Base-by-base conservation (phyloP, 2,797 vertebrate genomes). In the Neosilurus mollespiculum region DNA sequence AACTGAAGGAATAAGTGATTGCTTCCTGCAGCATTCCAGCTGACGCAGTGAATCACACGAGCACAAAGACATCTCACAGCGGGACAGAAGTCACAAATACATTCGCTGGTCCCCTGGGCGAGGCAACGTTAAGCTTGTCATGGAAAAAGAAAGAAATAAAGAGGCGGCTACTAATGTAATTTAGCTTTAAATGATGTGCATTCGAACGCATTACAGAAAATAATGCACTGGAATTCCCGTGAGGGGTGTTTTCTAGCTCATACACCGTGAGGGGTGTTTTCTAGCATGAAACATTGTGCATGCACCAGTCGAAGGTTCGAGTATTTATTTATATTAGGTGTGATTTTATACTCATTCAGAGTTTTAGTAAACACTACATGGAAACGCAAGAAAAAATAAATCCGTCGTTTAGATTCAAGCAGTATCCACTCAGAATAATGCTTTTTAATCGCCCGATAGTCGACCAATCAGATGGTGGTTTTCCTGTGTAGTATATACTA, bases 31-130 rank as follows among this genome's bases (percentile, higher is more conserved):
- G 24, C 73, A 73, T 79, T 84, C 80, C 53, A 51, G 22, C 59
- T 6, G 66, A 72, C 18, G 10, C 20, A 9, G 1, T 18, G 22
- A 43, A 49, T 51, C 59, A 26, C 58, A 64, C 6, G 2, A 65
- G 77, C 61, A 64, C 73, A 56, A 70, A 67, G 62, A 64, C 69
- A n/a, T 76, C 58, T 62, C 49, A 64, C n/a, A 49, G 37, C 22
- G 30, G 51, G 51, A 56, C 51, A 56, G 24, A 3, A 58, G 30
- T 34, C 54, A 22, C 6, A 58, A 76, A 59, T 37, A 22, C 20
- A 14, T 22, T 34, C 34, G 18, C 26, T 20, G 12, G 4, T 18
- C 30, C 5, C 34, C 72, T 71, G n/a, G 22, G 7, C 37, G 14
- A 53, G 22, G 9, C 49, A 16, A 72, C 30, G 24, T 34, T 37